phyloP scores from a whole-genome alignment of 1,140 invertebrate genomes.

The Cydia strobilella region DNA sequence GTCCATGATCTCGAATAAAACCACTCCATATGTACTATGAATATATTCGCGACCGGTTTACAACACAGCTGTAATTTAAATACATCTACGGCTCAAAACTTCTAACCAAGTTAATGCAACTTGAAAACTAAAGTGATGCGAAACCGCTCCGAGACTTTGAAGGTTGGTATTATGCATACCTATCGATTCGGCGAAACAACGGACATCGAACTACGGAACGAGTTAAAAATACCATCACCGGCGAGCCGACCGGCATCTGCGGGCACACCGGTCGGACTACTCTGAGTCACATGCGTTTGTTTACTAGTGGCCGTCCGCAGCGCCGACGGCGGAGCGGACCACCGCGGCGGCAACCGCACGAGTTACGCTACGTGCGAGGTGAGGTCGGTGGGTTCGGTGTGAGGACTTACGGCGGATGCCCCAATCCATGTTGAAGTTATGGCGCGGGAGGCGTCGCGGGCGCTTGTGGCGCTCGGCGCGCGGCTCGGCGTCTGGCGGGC shows the following conservation, averaged over 20 bases:
- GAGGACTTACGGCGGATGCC: conserved; percentile 30
- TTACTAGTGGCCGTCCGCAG: conserved; percentile 65
- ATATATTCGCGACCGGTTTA: conserved; percentile 43
- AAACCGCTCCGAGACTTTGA: conserved; percentile 52
- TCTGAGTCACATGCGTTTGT: conserved; percentile 76
- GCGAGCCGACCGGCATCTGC: conserved; percentile 70
- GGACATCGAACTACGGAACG: conserved; percentile 77
- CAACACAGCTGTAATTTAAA: conserved; percentile 46
- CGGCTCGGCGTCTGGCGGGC: conserved; percentile 67
- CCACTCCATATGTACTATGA: conserved; percentile 15
- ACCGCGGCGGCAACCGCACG: conserved; percentile 35
- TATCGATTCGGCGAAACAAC: conserved; percentile 73
- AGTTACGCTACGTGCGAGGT: not conserved
- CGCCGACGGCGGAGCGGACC: conserved; percentile 44
- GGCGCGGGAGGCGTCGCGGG: conserved; percentile 20
- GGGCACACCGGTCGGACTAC: conserved; percentile 73
- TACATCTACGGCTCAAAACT: conserved; percentile 42
- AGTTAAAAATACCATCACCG: conserved; percentile 75
- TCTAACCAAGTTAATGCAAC: conserved; percentile 33
- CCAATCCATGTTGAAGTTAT: conserved; percentile 24
- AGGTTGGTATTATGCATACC: conserved; percentile 71
- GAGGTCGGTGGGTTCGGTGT: not conserved
- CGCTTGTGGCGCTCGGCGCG: conserved; percentile 53
- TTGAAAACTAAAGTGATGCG: conserved; percentile 52
- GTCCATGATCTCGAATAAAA: conserved; percentile 20